Base-by-base conservation (phyloP, 2,888 invertebrate genomes). In the Nipponacmea schrenckii region DNA sequence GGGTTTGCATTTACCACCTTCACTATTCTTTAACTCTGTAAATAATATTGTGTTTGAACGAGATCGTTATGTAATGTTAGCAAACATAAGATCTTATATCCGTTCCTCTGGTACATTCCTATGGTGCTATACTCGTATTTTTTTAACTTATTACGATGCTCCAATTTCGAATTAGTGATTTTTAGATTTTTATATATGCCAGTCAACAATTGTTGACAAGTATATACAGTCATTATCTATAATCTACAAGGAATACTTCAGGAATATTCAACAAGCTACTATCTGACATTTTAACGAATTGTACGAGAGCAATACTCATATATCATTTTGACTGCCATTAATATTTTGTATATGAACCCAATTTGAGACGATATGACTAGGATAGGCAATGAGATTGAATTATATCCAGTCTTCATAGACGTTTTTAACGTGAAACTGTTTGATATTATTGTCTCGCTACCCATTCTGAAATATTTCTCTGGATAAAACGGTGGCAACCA, bases 231-330 rank as follows among this genome's bases (percentile, higher is more conserved):
- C 10, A 8, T 5, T 5, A 39, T 8, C 39, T 39, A 39, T 1
- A 10, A 39, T 5, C 39, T 39, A 31, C 31, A 31, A 31, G 2
- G 39, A n/a, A n/a, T 39, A 39, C 39, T 39, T 39, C 1, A 5
- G n/a, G n/a, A n/a, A 39, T 8, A 39, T 5, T 39, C 5, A 24
- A 24, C 56, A 56, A 20, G 56, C 20, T 24, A 56, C 20, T 56
- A 56, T 12, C 24, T 56, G 56, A 56, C 56, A 56, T 56, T 56
- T 56, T 24, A 24, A 56, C 56, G 56, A 56, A 56, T 56, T 24
- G 24, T 24, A 24, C 56, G 56, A 56, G 56, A 56, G 20, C 24
- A 56, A 56, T 24, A 20, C 56, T 24, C 24, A 56, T 56, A 56
- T 24, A 56, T 56, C 56, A 56, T 14, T 24, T 24, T 56, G 20